Evolutionary conservation across 2,888 invertebrate genomes (phyloP).

Genomic region (Drosophila borealis): DNA sequence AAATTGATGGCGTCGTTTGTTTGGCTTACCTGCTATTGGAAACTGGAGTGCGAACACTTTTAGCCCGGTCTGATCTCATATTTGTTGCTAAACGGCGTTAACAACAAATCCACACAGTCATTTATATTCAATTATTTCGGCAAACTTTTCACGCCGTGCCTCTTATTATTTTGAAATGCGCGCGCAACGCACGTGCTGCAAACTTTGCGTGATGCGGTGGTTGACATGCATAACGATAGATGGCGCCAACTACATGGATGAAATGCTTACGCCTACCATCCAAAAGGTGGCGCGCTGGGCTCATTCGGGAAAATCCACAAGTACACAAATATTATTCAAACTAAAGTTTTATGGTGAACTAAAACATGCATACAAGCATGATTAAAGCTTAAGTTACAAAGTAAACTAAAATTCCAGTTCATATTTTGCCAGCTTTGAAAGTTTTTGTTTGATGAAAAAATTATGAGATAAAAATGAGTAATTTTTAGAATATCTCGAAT

Average conservation of each 20-base stretch:
- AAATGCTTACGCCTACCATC: neutral
- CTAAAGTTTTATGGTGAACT: no score
- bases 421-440: no score
- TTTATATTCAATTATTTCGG: constrained; percentile 16
- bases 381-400: no score
- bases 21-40: constrained; percentile 5
- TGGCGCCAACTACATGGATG: neutral
- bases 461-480: no score
- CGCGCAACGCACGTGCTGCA: constrained; percentile 16
- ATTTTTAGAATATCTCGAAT: no score
- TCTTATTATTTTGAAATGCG: constrained; percentile 18
- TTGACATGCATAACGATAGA: neutral
- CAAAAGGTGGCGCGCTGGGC: constrained; percentile 21
- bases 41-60: constrained; percentile 47
- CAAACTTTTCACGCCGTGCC: constrained; percentile 9
- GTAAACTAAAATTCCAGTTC: no score
- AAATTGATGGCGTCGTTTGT: constrained; percentile 24
- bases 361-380: no score
- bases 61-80: constrained; percentile 33
- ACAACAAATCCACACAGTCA: constrained; percentile 31
- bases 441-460: no score
- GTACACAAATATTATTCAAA: no score
- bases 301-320: no score
- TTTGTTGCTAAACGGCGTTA: constrained; percentile 48
- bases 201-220: neutral